A percentile compares a stretch with the other conserved stretches of the same genome.
These are phyloP conservation scores for Gastrophryne carolinensis DNA, from an alignment of 2,797 vertebrate genomes.

Conservation along the genomic window DNA sequence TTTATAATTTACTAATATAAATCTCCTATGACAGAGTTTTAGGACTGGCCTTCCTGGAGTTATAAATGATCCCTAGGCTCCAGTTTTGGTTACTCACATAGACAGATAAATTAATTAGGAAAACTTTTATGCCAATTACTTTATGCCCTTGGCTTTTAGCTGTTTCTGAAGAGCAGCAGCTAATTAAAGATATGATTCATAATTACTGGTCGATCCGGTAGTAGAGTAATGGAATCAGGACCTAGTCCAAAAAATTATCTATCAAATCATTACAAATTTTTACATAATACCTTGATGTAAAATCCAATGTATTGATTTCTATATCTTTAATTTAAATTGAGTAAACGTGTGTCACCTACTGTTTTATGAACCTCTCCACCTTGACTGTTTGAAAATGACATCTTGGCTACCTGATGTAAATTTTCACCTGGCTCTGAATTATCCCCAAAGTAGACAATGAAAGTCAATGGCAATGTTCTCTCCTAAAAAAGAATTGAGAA, in stretches of 20 bases:
- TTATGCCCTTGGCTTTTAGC: slow-evolving; percentile 86
- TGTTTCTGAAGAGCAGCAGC: slow-evolving; percentile 82
- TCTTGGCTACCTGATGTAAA: too few species aligned
- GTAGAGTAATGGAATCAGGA: slow-evolving; percentile 82
- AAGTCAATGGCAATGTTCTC: too few species aligned
- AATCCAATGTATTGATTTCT: slow-evolving; percentile 73
- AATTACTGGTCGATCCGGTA: slow-evolving; percentile 80
- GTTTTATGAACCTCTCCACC: slow-evolving; percentile 27
- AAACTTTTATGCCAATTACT: slow-evolving; percentile 92
- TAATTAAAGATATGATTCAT: slow-evolving; percentile 93
- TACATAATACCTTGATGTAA: slow-evolving; percentile 78
- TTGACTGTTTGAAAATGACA: background rate
- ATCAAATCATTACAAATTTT: slow-evolving; percentile 80
- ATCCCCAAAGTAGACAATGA: too few species aligned
- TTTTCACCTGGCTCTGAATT: too few species aligned
- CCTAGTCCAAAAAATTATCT: slow-evolving; percentile 80
- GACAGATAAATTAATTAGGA: slow-evolving; percentile 97
- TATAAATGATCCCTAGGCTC: slow-evolving; percentile 90
- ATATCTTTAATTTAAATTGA: slow-evolving; percentile 59
- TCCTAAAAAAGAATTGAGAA: too few species aligned
- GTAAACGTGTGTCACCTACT: slow-evolving; percentile 17
- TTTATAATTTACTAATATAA: slow-evolving; percentile 76
- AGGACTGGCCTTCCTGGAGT: slow-evolving; percentile 74
- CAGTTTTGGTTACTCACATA: slow-evolving; percentile 79
- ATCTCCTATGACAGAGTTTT: slow-evolving; percentile 75